Percentiles rank a stretch among this genome's conserved stretches.
Evolutionary conservation across 2,888 invertebrate species (phyloP).

Genomic region (Drosophila subsilvestris): DNA sequence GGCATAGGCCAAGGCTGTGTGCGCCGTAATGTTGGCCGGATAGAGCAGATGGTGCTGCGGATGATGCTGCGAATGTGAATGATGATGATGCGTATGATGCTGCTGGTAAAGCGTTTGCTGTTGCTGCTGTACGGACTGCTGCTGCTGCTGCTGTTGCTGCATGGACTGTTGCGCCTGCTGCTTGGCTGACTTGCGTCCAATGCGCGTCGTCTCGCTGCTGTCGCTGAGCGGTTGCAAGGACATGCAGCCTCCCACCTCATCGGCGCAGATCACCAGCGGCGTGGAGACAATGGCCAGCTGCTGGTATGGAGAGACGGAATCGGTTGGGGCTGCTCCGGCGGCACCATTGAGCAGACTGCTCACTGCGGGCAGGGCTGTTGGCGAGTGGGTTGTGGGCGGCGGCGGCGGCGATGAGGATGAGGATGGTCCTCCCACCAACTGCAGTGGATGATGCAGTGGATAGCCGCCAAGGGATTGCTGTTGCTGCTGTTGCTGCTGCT

Average conservation of each 20-base stretch:
- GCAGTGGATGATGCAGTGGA: constrained; percentile 70
- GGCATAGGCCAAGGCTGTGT: constrained; percentile 84
- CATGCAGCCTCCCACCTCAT: constrained; percentile 46
- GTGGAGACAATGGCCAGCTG: constrained; percentile 80
- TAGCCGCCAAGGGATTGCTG: constrained; percentile 76
- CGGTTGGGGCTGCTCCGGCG: constrained; percentile 30
- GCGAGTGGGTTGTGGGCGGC: constrained; percentile 63
- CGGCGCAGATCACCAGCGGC: constrained; percentile 67
- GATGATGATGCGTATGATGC: constrained; percentile 63
- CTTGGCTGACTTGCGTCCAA: constrained; percentile 45
- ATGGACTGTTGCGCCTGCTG: constrained; percentile 44
- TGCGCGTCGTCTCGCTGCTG: background rate
- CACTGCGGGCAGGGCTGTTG: constrained; percentile 62
- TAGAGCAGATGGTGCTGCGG: constrained; percentile 62
- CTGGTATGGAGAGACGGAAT: constrained; percentile 61
- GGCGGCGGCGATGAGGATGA: constrained; percentile 42
- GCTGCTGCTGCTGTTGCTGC: constrained; percentile 50
- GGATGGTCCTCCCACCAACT: constrained; percentile 49
- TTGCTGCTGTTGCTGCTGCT: constrained; percentile 73
- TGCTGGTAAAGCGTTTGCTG: constrained; percentile 42
- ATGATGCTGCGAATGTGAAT: constrained; percentile 59
- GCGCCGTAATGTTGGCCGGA: constrained; percentile 84
- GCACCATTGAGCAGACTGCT: constrained; percentile 64
- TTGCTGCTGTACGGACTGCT: constrained; percentile 37
- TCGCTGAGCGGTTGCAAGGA: constrained; percentile 48